phyloP scores from a whole-genome alignment of 2,888 invertebrate genomes.

The Euproctis similis region DNA sequence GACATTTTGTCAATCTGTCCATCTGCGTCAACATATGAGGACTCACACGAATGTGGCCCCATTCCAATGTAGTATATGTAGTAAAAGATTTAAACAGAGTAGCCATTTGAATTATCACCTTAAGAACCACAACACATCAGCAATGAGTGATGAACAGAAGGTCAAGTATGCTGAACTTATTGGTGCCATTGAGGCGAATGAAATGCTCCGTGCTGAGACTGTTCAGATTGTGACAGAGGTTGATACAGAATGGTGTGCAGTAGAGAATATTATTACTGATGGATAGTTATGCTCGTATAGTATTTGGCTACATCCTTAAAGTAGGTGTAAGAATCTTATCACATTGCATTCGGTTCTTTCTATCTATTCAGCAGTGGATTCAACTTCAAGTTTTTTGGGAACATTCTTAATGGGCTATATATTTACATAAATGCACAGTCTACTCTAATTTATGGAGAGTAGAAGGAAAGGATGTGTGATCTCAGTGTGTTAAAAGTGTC shows the following conservation, averaged over 20 bases:
- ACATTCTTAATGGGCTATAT: no score
- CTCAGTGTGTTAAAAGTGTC: no score
- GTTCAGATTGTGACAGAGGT: constrained; percentile 12
- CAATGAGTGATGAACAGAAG: constrained; percentile 42
- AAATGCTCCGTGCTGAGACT: constrained; percentile 8
- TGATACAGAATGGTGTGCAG: neutral
- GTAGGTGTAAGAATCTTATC: no score
- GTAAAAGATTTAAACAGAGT: constrained; percentile 55
- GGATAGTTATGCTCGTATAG: no score
- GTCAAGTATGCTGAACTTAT: constrained; percentile 35
- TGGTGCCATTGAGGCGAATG: constrained; percentile 15
- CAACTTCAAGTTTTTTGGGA: no score
- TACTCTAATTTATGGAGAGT: no score
- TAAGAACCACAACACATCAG: constrained; percentile 45
- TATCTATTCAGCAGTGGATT: no score
- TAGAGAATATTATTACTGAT: no score
- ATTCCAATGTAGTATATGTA: constrained; percentile 56
- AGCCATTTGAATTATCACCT: constrained; percentile 63
- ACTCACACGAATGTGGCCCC: constrained; percentile 63
- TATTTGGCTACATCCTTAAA: no score
- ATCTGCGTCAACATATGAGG: constrained; percentile 60
- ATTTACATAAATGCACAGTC: no score
- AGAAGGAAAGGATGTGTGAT: no score
- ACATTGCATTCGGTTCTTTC: no score
- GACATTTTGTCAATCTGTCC: constrained; percentile 57